phyloP scores from a whole-genome alignment of 2,888 invertebrate species.

The Tethea ocularis region DNA sequence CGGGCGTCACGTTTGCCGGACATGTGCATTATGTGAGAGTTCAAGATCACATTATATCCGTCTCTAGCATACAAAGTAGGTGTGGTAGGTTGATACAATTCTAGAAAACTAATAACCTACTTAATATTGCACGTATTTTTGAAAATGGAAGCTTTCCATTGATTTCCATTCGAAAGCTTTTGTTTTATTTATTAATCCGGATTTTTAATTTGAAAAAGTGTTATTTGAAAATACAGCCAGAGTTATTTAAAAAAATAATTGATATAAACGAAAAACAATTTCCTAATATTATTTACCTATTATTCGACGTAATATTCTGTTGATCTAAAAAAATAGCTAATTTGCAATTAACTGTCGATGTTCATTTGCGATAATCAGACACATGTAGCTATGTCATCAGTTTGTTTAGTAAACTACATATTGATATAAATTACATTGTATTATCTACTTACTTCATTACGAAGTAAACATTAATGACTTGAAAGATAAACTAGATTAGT shows the following conservation, averaged over 20 bases:
- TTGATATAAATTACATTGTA: not conserved
- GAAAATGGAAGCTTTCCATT: not conserved
- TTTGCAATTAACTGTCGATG: not conserved
- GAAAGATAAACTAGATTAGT: not conserved
- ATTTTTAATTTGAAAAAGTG: too few species aligned
- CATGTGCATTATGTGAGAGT: not conserved
- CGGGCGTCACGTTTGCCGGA: not conserved
- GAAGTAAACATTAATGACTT: not conserved
- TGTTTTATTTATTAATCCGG: not conserved
- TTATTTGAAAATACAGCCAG: too few species aligned
- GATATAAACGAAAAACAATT: too few species aligned
- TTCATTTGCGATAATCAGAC: not conserved
- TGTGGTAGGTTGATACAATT: not conserved
- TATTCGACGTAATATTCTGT: not conserved
- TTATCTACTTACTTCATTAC: not conserved
- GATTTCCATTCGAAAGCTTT: not conserved
- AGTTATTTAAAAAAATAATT: too few species aligned
- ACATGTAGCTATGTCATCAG: not conserved
- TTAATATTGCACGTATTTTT: not conserved
- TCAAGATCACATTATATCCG: not conserved
- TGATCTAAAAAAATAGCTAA: not conserved
- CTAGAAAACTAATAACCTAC: not conserved
- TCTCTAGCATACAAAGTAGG: slow-evolving; percentile 2
- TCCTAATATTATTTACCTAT: too few species aligned
- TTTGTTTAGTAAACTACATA: not conserved